Evolutionary conservation across 2,113 vertebrate genomes (phyloP).

Genomic region (Tinamus guttatus): DNA sequence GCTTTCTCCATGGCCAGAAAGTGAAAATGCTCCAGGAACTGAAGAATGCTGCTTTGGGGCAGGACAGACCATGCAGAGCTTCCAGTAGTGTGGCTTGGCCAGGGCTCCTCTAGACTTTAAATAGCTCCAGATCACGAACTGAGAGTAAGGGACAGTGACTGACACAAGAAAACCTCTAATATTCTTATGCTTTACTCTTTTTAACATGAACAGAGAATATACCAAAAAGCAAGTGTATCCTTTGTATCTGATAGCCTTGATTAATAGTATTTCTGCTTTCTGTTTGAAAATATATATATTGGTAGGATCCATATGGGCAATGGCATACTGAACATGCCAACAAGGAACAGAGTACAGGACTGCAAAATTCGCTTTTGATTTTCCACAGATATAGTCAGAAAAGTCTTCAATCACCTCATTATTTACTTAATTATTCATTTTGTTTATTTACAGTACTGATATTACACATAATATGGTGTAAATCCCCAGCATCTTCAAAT

Average conservation of each 20-base stretch:
- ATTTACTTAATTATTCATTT: constrained; percentile 82
- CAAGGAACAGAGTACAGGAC: not conserved
- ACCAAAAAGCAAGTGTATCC: not conserved
- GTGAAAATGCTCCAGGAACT: not conserved
- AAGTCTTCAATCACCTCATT: constrained; percentile 71
- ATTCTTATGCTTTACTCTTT: not conserved
- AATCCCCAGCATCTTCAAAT: constrained; percentile 80
- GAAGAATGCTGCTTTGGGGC: not conserved
- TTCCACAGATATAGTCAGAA: constrained; percentile 28
- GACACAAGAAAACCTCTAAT: not conserved
- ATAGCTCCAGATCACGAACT: not conserved
- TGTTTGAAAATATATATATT: constrained; percentile 11
- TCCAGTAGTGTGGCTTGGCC: not conserved
- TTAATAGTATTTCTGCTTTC: not conserved
- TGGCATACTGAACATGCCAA: not conserved
- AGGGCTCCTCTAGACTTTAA: not conserved
- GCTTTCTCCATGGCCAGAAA: not conserved
- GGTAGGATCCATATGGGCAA: not conserved
- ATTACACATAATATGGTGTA: constrained; percentile 80
- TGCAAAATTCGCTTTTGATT: not conserved
- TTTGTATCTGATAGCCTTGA: not conserved
- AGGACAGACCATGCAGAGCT: not conserved
- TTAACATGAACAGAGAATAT: not conserved
- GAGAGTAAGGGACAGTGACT: not conserved
- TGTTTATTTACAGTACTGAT: constrained; percentile 83